Conservation (phyloP, 2,888 invertebrate species). For the Drosophila eohydei region DNA sequence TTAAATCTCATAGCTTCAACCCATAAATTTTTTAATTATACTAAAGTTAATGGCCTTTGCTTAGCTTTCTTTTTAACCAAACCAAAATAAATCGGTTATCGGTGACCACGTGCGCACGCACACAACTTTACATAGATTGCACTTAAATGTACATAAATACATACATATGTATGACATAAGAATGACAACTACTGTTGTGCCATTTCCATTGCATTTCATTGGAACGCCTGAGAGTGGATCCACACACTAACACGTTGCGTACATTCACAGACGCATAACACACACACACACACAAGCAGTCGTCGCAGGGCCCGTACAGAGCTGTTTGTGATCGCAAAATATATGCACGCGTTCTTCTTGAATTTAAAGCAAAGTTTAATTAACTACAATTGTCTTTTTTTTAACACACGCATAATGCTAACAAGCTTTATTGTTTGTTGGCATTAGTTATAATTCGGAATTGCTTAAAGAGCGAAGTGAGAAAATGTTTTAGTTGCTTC, state of each 20-base stretch:
- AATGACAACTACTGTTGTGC: conserved; percentile 28
- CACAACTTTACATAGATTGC: conserved; percentile 15
- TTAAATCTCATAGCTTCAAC: not conserved
- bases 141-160: not conserved
- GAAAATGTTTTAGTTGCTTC: conserved; percentile 50
- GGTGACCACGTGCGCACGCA: conserved; percentile 49
- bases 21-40: not conserved
- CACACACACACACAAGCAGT: conserved; percentile 22
- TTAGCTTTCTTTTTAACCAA: not conserved
- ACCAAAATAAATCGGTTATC: conserved; percentile 31
- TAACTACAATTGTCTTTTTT: conserved; percentile 11
- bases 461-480: not conserved
- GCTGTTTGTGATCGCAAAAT: conserved; percentile 51
- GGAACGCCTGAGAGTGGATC: conserved; percentile 40
- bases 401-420: conserved; percentile 22
- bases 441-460: conserved; percentile 6
- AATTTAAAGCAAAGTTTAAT: conserved; percentile 20
- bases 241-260: conserved; percentile 4
- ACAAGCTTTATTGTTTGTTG: conserved; percentile 9
- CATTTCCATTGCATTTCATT: conserved; percentile 43
- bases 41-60: not conserved
- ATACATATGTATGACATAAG: conserved; percentile 37
- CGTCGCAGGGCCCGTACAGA: conserved; percentile 36
- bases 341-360: conserved; percentile 31
- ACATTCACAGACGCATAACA: conserved; percentile 13